These are phyloP conservation scores for Alethe diademata DNA, from an alignment of 2,113 vertebrate genomes.

Conservation along the genomic window DNA sequence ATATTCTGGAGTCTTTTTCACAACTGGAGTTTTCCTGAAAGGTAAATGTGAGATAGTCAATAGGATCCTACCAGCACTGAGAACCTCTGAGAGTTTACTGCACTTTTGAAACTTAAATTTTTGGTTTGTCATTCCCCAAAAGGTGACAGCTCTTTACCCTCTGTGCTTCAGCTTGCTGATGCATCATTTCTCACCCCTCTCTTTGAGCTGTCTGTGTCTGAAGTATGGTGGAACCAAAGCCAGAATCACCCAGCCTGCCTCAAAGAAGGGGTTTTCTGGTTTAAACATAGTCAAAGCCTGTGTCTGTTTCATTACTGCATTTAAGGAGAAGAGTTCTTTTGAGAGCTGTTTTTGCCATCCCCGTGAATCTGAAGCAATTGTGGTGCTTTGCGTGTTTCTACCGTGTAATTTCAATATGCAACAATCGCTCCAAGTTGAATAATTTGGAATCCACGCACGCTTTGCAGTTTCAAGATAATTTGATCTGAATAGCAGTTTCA, in stretches of 20 bases:
- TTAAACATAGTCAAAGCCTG: not conserved
- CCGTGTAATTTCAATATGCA: constrained; percentile 22
- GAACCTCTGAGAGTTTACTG: not conserved
- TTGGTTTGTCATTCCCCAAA: not conserved
- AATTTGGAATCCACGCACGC: constrained; percentile 18
- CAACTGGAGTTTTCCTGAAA: not conserved
- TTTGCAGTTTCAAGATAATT: constrained; percentile 47
- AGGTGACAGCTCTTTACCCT: not conserved
- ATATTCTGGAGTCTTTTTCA: not conserved
- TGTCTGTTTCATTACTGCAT: not conserved
- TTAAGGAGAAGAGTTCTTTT: not conserved
- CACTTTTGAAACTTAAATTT: not conserved
- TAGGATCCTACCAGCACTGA: not conserved
- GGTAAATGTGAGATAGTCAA: not conserved
- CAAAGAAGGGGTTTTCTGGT: not conserved
- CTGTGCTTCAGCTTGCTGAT: not conserved
- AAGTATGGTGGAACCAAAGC: not conserved
- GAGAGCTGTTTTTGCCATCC: not conserved
- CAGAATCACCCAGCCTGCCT: not conserved
- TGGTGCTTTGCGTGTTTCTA: not conserved
- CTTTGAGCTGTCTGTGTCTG: fast-evolving
- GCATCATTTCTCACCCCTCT: not conserved
- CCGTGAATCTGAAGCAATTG: not conserved
- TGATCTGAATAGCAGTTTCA: constrained; percentile 49
- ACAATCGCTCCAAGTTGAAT: not conserved